Conservation (phyloP, 2,797 vertebrate species). For the Tiaroga cobitis region DNA sequence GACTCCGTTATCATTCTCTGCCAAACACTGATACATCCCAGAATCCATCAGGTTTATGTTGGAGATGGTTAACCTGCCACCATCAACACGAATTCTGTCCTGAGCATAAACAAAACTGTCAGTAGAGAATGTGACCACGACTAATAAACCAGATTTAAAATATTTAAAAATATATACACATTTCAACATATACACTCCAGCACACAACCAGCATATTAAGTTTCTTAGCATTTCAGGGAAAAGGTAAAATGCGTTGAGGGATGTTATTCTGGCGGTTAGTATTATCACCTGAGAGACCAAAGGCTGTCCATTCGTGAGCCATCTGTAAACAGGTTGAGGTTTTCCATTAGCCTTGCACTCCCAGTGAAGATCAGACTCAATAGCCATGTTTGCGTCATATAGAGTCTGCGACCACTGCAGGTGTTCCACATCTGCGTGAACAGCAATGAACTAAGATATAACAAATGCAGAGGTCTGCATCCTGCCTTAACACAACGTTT, state of each 20-base stretch:
- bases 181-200: not conserved
- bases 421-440: slow-evolving; percentile 77
- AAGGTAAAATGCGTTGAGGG: not conserved
- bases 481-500: not conserved
- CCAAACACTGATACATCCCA: slow-evolving; percentile 82
- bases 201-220: not conserved
- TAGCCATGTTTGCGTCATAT: slow-evolving; percentile 82
- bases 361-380: slow-evolving; percentile 86
- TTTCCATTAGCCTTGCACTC: slow-evolving; percentile 86
- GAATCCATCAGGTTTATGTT: slow-evolving; percentile 75
- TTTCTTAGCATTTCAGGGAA: not conserved
- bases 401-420: slow-evolving; percentile 86
- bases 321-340: slow-evolving; percentile 82
- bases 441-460: slow-evolving; percentile 12
- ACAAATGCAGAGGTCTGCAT: slow-evolving; percentile 3
- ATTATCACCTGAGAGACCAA: slow-evolving; percentile 78
- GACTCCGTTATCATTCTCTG: slow-evolving; percentile 74
- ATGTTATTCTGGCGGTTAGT: not conserved
- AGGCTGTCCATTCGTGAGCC: slow-evolving; percentile 85
- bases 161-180: not conserved
- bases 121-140: not conserved
- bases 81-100: slow-evolving; percentile 73
- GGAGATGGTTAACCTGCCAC: slow-evolving; percentile 72
- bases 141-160: not conserved
- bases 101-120: slow-evolving; percentile 58